Evolutionary conservation across 2,888 invertebrate genomes (phyloP).

Genomic region (Hemistola chrysoprasaria): DNA sequence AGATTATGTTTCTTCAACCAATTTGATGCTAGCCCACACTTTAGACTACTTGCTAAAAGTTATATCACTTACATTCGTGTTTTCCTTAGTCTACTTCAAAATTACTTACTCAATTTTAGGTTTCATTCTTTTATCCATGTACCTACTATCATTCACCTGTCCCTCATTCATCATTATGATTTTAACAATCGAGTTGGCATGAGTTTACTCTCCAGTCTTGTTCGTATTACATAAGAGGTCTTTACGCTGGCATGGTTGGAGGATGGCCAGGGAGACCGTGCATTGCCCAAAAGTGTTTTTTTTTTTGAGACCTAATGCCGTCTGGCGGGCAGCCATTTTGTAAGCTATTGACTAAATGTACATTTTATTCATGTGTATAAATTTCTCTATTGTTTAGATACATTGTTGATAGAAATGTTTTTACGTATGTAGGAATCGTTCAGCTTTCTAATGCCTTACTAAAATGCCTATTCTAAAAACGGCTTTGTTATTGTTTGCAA

Average conservation of each 20-base stretch:
- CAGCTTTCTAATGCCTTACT: slow-evolving; percentile 2
- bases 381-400: slow-evolving; percentile 8
- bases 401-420: slow-evolving; percentile 23
- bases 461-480: not conserved
- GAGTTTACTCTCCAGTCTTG: slow-evolving; percentile 30
- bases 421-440: slow-evolving; percentile 14
- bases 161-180: slow-evolving; percentile 36
- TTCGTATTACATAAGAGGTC: slow-evolving; percentile 38
- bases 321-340: slow-evolving; percentile 61
- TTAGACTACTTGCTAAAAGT: slow-evolving; percentile 17
- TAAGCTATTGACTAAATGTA: slow-evolving; percentile 24
- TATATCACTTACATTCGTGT: slow-evolving; percentile 6
- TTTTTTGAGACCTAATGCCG: slow-evolving; percentile 47
- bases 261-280: slow-evolving; percentile 48
- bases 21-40: slow-evolving; percentile 47
- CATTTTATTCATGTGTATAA: slow-evolving; percentile 19
- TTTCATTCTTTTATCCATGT: slow-evolving; percentile 22
- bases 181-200: slow-evolving; percentile 38
- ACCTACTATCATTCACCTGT: slow-evolving; percentile 41
- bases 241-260: slow-evolving; percentile 58
- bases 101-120: slow-evolving; percentile 1
- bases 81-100: slow-evolving; percentile 10
- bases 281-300: slow-evolving; percentile 51
- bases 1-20: slow-evolving; percentile 20
- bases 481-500: not conserved